Evolutionary conservation across 2,797 vertebrate species (phyloP).

Genomic region (Acanthornis magna): DNA sequence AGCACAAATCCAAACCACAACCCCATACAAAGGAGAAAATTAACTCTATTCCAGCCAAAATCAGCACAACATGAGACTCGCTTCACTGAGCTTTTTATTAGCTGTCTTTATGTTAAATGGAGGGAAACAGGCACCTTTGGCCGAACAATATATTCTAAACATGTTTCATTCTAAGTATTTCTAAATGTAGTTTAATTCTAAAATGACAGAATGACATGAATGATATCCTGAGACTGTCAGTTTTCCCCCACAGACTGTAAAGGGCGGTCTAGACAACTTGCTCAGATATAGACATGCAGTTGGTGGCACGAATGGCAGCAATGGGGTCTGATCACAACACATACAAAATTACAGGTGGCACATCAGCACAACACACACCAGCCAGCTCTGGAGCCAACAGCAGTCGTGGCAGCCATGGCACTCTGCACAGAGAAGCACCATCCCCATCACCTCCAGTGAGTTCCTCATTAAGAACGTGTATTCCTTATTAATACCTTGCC

Average conservation of each 20-base stretch:
- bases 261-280: not conserved
- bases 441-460: not conserved
- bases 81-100: not conserved
- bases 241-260: not conserved
- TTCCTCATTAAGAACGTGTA: not conserved
- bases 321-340: not conserved
- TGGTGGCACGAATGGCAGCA: not conserved
- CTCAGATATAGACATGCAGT: not conserved
- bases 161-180: not conserved
- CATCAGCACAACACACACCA: not conserved
- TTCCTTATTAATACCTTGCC: not conserved
- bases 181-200: not conserved
- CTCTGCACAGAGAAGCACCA: not conserved
- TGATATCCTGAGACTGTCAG: not conserved
- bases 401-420: not conserved
- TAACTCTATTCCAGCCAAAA: not conserved
- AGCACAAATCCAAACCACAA: not conserved
- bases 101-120: not conserved
- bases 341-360: not conserved
- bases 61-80: not conserved
- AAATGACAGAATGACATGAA: not conserved
- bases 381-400: not conserved
- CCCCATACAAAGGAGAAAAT: not conserved
- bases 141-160: not conserved
- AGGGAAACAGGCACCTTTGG: not conserved